These are phyloP conservation scores for Mormoops blainvillei DNA, from an alignment of 2,113 vertebrate genomes.

Conservation along the genomic window DNA sequence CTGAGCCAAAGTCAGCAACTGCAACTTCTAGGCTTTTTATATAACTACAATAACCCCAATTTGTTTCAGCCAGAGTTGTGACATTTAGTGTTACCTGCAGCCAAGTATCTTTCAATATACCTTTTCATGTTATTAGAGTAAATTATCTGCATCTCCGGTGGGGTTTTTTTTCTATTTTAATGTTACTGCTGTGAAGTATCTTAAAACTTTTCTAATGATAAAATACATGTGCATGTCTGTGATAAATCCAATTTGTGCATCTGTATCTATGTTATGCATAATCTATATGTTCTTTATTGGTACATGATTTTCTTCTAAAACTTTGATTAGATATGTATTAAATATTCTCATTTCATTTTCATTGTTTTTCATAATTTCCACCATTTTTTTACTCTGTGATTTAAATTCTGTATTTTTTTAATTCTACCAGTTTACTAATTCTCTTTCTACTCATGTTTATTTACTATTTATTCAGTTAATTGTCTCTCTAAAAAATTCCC, in stretches of 20 bases:
- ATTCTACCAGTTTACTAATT: background rate
- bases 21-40: background rate
- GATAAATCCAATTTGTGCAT: background rate
- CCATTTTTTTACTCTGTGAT: background rate
- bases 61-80: background rate
- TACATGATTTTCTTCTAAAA: background rate
- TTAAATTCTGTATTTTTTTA: background rate
- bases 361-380: background rate
- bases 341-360: background rate
- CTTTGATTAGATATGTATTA: background rate
- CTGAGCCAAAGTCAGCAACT: background rate
- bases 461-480: background rate
- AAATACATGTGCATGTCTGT: background rate
- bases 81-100: background rate
- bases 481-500: background rate
- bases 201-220: background rate
- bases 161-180: background rate
- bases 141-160: background rate
- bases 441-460: background rate
- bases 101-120: background rate
- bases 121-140: background rate
- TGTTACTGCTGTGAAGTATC: background rate
- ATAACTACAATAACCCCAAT: background rate
- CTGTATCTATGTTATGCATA: background rate
- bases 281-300: background rate